A percentile compares a stretch with the other conserved stretches of the same genome.
Evolutionary conservation across 1,140 invertebrate species (phyloP).

Genomic region (Calliopsis andreniformis): DNA sequence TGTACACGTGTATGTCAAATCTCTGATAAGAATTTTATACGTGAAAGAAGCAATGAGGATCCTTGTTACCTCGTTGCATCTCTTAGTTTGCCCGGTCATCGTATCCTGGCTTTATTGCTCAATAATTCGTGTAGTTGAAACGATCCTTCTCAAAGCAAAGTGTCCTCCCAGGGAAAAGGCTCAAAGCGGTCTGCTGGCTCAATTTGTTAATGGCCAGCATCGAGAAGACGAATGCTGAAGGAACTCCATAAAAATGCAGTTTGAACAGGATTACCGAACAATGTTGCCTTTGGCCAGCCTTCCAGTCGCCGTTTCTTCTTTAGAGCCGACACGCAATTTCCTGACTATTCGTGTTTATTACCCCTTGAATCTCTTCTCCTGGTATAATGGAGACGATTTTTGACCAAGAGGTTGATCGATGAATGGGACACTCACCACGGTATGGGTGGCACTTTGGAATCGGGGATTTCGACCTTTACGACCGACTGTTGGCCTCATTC

Average conservation of each 20-base stretch:
- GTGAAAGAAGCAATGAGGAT: neutral
- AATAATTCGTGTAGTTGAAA: conserved; percentile 20
- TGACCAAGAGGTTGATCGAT: neutral
- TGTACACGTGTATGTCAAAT: too few relatives aligned
- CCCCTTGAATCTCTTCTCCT: neutral
- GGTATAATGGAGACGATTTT: too few relatives aligned
- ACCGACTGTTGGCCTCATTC: too few relatives aligned
- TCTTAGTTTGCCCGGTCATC: neutral
- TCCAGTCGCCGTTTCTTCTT: neutral
- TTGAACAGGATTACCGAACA: neutral
- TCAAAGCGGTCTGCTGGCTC: neutral
- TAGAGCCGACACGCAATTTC: conserved; percentile 1
- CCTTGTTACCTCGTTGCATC: neutral
- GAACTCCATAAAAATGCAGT: conserved; percentile 29
- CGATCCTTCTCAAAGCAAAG: too few relatives aligned
- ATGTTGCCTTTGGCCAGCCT: conserved; percentile 13
- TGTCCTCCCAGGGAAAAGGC: neutral
- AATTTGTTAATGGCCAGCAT: conserved; percentile 32
- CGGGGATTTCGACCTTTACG: neutral
- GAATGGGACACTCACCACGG: neutral
- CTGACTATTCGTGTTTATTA: conserved; percentile 12
- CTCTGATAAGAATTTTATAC: neutral
- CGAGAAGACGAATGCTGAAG: neutral
- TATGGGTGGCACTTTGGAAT: neutral
- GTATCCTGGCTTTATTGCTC: conserved; percentile 28